phyloP scores from a whole-genome alignment of 2,888 invertebrate genomes.

The Microplitis manilae region DNA sequence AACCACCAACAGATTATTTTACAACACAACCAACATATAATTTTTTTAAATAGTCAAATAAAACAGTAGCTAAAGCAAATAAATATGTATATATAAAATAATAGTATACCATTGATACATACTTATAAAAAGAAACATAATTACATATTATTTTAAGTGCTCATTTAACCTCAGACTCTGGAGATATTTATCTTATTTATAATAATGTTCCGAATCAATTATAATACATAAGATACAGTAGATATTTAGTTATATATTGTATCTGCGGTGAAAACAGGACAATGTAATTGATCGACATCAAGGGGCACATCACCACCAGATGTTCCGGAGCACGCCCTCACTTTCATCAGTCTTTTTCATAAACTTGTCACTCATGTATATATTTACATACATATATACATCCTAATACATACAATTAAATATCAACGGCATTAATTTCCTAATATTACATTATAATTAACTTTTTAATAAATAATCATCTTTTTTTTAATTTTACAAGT shows the following conservation, averaged over 20 bases:
- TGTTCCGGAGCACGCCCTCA: constrained; percentile 62
- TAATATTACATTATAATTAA: too few species aligned
- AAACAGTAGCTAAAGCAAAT: too few species aligned
- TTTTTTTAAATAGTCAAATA: too few species aligned
- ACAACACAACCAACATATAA: too few species aligned
- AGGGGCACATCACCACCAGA: constrained; percentile 64
- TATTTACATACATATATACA: constrained; percentile 9
- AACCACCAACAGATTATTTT: too few species aligned
- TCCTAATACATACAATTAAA: background rate
- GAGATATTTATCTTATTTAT: background rate
- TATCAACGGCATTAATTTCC: too few species aligned
- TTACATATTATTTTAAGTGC: too few species aligned
- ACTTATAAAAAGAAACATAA: too few species aligned
- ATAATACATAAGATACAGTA: background rate
- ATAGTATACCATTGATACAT: too few species aligned
- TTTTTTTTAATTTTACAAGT: too few species aligned
- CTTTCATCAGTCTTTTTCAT: constrained; percentile 64
- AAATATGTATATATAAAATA: too few species aligned
- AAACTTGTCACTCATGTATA: constrained; percentile 43
- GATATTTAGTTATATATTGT: constrained; percentile 8
- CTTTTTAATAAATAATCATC: too few species aligned
- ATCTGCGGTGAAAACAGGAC: constrained; percentile 47
- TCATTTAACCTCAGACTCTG: background rate
- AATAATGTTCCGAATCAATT: background rate
- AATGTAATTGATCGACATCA: constrained; percentile 63